Conservation (phyloP, 35 echinoderm and acorn worm species). For the Diadema setosum region DNA sequence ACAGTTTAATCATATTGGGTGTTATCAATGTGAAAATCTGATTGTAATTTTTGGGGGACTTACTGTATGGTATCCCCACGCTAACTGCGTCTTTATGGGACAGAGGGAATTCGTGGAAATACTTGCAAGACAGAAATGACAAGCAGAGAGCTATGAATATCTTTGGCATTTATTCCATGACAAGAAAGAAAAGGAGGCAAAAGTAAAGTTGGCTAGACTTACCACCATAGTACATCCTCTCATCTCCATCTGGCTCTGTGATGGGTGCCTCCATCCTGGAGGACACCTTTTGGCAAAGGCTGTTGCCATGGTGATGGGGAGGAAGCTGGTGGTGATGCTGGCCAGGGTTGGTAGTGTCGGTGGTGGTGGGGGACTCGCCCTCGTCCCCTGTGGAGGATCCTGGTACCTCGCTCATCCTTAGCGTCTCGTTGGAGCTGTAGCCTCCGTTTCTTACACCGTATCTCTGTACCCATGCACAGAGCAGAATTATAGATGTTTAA, state of each 20-base stretch:
- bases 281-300: neutral
- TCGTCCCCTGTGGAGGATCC: neutral
- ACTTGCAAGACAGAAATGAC: too few species aligned
- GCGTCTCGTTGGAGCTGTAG: conserved; percentile 16
- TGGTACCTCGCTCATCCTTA: neutral
- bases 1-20: too few species aligned
- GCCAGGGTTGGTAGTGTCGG: too few species aligned
- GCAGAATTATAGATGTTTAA: too few species aligned
- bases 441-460: conserved; percentile 12
- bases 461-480: neutral
- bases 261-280: neutral
- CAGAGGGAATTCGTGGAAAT: too few species aligned
- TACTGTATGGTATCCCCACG: too few species aligned
- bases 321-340: neutral
- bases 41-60: too few species aligned
- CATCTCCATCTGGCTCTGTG: neutral
- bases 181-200: neutral
- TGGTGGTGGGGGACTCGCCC: neutral
- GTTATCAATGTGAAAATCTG: too few species aligned
- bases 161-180: too few species aligned
- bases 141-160: too few species aligned
- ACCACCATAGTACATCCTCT: conserved; percentile 7
- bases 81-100: too few species aligned
- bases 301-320: neutral
- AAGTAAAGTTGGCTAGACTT: neutral